Evolutionary conservation across 2,113 vertebrate genomes (phyloP).

Genomic region (Pedetes capensis): DNA sequence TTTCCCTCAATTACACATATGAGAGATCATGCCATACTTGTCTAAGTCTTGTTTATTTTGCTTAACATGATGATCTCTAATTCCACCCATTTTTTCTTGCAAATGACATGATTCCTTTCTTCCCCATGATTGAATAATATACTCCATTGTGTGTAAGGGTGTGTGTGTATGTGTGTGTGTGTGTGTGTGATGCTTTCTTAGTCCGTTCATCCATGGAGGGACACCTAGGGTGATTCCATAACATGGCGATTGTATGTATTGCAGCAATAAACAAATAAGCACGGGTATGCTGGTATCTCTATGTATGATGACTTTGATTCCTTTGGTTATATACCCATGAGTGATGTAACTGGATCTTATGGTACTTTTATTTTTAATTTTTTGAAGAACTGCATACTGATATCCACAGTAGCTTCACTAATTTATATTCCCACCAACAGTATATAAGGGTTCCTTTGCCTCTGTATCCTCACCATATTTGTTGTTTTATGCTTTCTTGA

Average conservation of each 20-base stretch:
- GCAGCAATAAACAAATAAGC: no score
- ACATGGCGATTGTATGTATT: not conserved
- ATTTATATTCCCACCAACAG: not conserved
- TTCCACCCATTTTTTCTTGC: no score
- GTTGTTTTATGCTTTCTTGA: not conserved
- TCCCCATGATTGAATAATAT: not conserved
- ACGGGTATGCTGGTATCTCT: not conserved
- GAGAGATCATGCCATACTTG: not conserved
- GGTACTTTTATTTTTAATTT: no score
- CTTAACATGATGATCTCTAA: not conserved
- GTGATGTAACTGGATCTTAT: no score
- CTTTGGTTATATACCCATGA: no score
- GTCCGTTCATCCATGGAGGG: not conserved
- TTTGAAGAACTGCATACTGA: not conserved
- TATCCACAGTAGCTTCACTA: not conserved
- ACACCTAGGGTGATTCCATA: not conserved
- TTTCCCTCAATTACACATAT: not conserved
- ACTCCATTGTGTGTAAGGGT: no score
- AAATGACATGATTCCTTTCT: no score
- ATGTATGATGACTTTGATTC: not conserved
- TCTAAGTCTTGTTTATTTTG: not conserved
- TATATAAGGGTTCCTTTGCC: not conserved
- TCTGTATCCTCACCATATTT: not conserved
- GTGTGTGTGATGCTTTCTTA: not conserved
- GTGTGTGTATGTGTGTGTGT: no score